Base-by-base conservation (phyloP, 2,113 vertebrate genomes). In the Numida meleagris region DNA sequence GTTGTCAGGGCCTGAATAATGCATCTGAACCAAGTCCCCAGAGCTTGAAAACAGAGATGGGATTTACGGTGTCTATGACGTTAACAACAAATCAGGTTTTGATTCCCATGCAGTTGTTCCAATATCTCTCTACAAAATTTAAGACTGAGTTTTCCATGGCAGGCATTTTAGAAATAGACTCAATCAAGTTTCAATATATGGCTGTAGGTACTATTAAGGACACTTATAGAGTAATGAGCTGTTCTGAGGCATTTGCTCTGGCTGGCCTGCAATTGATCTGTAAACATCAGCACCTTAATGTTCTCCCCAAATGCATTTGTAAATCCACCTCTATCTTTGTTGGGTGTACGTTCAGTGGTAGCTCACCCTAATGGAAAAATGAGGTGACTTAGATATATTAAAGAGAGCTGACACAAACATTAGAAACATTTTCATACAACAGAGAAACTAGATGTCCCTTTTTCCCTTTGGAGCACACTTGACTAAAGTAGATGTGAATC, bases 381-480 rank as follows among this genome's bases (percentile, higher is more conserved):
- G 0, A 80, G 38, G 34, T 19, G 63, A 67, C 46, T 83, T 29
- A 75, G 38, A 27, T 43, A 3, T 57, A 76, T 78, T 65, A 40
- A 72, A 55, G 43, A 78, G 14, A 82, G 75, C 57, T 51, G 31
- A 48, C 71, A n/a, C 33, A 66, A 75, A 40, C 34, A 34, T 34
- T 4, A 62, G 51, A 31, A 89, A 66, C 48, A 51, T 9, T 33
- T 43, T 43, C 24, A 43, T 31, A 51, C 55, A 78, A 19, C 14
- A 68, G 11, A 33, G 59, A 53, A 68, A 4, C 6, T 33, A 38
- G 5, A 23, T 85, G 38, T 12, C 24, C 51, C 12, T 67, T 82
- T 38, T 29, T 5, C 12, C 8, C 4, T 24, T 48, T 15, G 20
- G 3, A 62, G 2, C 2, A 29, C 2, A 7, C 3, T 61, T 12